Conservation (phyloP, 2,113 vertebrate genomes). For the Bothrops jararaca region DNA sequence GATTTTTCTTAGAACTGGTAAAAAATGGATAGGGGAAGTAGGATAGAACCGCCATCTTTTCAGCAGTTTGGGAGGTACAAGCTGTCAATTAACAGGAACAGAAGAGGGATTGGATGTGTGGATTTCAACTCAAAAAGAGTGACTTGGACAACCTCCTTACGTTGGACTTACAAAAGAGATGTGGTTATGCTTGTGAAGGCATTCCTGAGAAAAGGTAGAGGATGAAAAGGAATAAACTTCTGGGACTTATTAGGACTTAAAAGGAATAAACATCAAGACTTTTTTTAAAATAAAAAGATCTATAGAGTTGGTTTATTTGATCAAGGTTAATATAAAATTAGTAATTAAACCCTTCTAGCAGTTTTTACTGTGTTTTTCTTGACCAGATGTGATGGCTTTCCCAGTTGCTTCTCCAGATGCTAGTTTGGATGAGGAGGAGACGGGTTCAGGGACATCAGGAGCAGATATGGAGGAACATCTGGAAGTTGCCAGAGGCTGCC, state of each 20-base stretch:
- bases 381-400: no score
- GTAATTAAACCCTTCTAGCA: no score
- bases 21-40: not conserved
- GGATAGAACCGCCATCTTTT: not conserved
- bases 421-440: not conserved
- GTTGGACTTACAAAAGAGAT: not conserved
- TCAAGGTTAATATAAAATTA: not conserved
- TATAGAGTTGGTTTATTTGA: not conserved
- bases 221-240: not conserved
- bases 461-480: not conserved
- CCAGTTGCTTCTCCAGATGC: not conserved
- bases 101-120: not conserved
- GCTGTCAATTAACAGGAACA: conserved; percentile 8
- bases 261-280: not conserved
- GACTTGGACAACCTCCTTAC: not conserved
- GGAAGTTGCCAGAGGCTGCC: not conserved
- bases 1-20: not conserved
- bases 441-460: not conserved
- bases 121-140: not conserved
- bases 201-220: not conserved
- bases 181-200: not conserved
- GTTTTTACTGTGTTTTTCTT: no score
- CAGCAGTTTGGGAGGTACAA: not conserved
- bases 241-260: not conserved
- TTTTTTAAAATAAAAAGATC: not conserved